phyloP scores from a whole-genome alignment of 2,888 invertebrate genomes.

The Metellina segmentata region DNA sequence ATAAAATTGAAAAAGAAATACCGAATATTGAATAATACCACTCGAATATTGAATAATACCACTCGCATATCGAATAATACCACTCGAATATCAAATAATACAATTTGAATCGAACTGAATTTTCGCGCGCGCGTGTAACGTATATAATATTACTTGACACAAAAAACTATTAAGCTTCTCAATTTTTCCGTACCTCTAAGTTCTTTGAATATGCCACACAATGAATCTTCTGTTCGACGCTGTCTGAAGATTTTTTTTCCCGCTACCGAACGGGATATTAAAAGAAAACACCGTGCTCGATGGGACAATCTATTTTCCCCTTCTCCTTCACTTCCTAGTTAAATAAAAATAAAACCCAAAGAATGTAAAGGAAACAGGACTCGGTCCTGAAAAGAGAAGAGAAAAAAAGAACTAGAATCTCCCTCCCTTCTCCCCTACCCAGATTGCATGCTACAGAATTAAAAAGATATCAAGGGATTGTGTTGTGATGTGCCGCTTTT shows the following conservation, averaged over 20 bases:
- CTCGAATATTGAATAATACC: too few species aligned
- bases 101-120: too few species aligned
- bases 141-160: too few species aligned
- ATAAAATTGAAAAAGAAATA: too few species aligned
- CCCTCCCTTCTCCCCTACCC: neutral
- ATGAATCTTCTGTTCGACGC: neutral
- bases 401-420: neutral
- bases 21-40: too few species aligned
- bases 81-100: too few species aligned
- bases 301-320: neutral
- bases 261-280: neutral
- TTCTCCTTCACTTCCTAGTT: neutral
- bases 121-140: too few species aligned
- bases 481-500: constrained; percentile 35
- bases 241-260: too few species aligned
- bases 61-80: too few species aligned
- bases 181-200: neutral
- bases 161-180: too few species aligned
- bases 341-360: neutral
- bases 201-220: neutral
- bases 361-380: neutral
- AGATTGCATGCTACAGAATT: constrained; percentile 32
- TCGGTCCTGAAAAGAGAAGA: neutral
- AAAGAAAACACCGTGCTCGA: neutral
- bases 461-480: constrained; percentile 63